These are phyloP conservation scores for Manduca sexta DNA, from an alignment of 1,140 invertebrate species.

Conservation along the genomic window DNA sequence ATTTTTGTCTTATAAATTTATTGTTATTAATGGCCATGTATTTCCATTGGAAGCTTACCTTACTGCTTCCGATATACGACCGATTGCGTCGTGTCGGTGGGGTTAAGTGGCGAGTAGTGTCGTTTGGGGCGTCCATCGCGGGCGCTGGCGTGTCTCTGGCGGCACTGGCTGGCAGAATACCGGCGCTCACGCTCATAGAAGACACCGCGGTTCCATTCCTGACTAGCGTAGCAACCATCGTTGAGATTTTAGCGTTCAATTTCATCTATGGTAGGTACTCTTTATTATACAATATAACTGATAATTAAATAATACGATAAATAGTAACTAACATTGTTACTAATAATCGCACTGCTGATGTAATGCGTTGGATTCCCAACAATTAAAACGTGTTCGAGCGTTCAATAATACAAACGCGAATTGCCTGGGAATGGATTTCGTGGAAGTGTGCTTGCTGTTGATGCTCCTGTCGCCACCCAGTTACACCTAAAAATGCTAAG, in stretches of 20 bases:
- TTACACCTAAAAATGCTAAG: too few species aligned
- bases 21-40: too few species aligned
- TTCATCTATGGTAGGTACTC: constrained; percentile 49
- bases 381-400: too few species aligned
- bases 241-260: constrained; percentile 47
- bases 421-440: too few species aligned
- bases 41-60: constrained; percentile 35
- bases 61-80: constrained; percentile 48
- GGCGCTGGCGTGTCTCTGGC: constrained; percentile 23
- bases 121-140: constrained; percentile 24
- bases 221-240: constrained; percentile 26
- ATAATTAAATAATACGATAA: too few species aligned
- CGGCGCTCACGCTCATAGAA: constrained; percentile 31
- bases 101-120: constrained; percentile 35
- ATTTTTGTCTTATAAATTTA: not conserved
- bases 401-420: too few species aligned
- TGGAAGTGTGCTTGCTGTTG: too few species aligned
- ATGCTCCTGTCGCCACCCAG: too few species aligned
- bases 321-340: too few species aligned
- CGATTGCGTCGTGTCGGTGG: constrained; percentile 35
- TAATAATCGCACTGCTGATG: too few species aligned
- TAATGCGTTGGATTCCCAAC: too few species aligned
- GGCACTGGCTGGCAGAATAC: constrained; percentile 23
- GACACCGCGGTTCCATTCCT: constrained; percentile 38
- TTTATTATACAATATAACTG: not conserved